Evolutionary conservation across 1,140 invertebrate species (phyloP).

Genomic region (Polypedilum vanderplanki): DNA sequence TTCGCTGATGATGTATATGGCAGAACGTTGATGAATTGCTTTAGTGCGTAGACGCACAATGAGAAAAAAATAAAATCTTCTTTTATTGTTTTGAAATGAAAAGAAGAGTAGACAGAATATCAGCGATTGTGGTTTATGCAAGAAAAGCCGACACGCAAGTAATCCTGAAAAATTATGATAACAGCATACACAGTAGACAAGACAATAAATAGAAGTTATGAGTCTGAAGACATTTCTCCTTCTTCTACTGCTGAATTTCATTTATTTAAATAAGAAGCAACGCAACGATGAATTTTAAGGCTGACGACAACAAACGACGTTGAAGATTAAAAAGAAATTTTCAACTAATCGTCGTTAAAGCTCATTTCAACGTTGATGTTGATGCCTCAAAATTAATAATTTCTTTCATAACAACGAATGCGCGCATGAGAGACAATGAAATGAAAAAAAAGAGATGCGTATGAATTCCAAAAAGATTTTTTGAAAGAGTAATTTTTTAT

Average conservation of each 20-base stretch:
- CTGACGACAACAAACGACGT: too few species aligned
- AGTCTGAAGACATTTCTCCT: background rate
- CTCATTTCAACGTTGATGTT: too few species aligned
- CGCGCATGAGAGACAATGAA: background rate
- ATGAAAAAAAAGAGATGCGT: background rate
- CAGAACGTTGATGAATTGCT: conserved; percentile 19
- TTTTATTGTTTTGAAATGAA: background rate
- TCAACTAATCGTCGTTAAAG: too few species aligned
- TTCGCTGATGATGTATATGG: conserved; percentile 11
- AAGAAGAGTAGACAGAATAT: background rate
- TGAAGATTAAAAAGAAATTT: too few species aligned
- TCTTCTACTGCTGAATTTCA: background rate
- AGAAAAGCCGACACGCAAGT: background rate
- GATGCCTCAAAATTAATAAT: too few species aligned
- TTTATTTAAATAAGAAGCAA: background rate
- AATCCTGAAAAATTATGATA: conserved; percentile 24
- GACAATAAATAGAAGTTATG: conserved; percentile 24
- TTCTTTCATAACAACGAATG: background rate
- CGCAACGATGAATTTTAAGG: background rate
- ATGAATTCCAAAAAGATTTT: too few species aligned
- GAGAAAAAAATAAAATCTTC: background rate
- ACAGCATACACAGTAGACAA: background rate
- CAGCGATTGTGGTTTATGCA: too few species aligned
- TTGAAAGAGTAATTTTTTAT: background rate
- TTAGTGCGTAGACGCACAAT: background rate